A percentile compares a stretch with the other conserved stretches of the same genome.
These are phyloP conservation scores for Ivindomyrus marchei DNA, from an alignment of 2,113 vertebrate genomes.

Conservation along the genomic window DNA sequence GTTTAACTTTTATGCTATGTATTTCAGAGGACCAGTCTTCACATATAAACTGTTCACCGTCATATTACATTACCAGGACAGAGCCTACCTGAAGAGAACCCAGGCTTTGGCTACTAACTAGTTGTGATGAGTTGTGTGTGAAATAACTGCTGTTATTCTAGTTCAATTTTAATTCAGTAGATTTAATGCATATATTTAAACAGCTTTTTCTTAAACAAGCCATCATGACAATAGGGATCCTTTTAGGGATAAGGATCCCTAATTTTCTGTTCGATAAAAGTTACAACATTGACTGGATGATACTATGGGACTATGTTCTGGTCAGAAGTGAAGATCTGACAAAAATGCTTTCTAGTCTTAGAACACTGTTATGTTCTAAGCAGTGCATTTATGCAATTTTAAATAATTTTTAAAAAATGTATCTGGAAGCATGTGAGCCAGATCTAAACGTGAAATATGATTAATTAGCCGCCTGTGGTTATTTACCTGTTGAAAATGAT, in stretches of 20 bases:
- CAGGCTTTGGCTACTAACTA: neutral
- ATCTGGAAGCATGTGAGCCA: neutral
- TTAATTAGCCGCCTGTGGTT: constrained; percentile 40
- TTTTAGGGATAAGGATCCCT: neutral
- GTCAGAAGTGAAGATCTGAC: neutral
- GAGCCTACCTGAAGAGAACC: neutral
- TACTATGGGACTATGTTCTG: neutral
- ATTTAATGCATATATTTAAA: neutral
- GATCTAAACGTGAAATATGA: constrained; percentile 29
- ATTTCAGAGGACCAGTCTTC: neutral
- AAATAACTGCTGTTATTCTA: neutral
- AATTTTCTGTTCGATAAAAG: neutral
- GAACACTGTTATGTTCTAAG: neutral
- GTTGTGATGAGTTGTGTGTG: neutral
- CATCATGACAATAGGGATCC: neutral
- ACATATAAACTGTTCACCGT: neutral
- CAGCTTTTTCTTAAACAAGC: neutral
- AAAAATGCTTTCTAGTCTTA: neutral
- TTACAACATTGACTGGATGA: neutral
- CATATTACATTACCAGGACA: neutral
- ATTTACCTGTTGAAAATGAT: constrained; percentile 15
- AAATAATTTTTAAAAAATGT: neutral
- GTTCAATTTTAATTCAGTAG: neutral
- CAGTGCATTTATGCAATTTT: neutral
- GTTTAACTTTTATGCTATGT: neutral